Evolutionary conservation across 2,888 invertebrate genomes (phyloP).

Genomic region (Ophion ellenae): DNA sequence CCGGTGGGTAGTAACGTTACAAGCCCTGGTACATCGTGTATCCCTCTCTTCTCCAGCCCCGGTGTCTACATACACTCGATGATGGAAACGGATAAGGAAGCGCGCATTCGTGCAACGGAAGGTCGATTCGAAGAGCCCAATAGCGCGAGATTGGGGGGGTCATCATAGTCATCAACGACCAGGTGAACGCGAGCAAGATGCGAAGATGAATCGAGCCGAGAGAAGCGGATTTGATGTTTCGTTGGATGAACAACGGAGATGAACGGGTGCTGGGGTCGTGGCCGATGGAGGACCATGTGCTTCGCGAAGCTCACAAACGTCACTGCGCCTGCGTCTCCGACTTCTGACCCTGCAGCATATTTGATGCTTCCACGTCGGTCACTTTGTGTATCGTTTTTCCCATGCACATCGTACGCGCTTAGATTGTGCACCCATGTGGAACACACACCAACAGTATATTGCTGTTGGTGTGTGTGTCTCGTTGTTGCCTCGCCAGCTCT

Average conservation of each 20-base stretch:
- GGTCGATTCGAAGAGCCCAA: background rate
- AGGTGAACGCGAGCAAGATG: background rate
- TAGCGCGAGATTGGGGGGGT: too few relatives aligned
- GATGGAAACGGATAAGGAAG: constrained; percentile 61
- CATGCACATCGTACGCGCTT: constrained; percentile 2
- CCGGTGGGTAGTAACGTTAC: constrained; percentile 65
- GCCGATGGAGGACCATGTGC: constrained; percentile 79
- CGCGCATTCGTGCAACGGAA: constrained; percentile 3
- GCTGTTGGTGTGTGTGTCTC: constrained; percentile 34
- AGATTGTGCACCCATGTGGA: constrained; percentile 10
- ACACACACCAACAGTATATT: constrained; percentile 19
- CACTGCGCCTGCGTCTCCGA: constrained; percentile 82
- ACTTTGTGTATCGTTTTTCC: constrained; percentile 41
- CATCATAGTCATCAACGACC: background rate
- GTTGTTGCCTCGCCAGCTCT: constrained; percentile 72
- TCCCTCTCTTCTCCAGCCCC: constrained; percentile 60
- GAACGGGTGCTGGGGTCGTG: constrained; percentile 37
- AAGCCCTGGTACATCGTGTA: constrained; percentile 58
- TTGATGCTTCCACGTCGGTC: constrained; percentile 62
- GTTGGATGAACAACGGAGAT: constrained; percentile 37
- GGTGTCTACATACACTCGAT: constrained; percentile 48
- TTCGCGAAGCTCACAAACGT: constrained; percentile 78
- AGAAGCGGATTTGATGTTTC: constrained; percentile 7
- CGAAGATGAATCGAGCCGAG: constrained; percentile 3
- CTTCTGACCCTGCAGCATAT: constrained; percentile 74